Base-by-base conservation (phyloP, 2,797 vertebrate genomes). In the Sphenodon punctatus region DNA sequence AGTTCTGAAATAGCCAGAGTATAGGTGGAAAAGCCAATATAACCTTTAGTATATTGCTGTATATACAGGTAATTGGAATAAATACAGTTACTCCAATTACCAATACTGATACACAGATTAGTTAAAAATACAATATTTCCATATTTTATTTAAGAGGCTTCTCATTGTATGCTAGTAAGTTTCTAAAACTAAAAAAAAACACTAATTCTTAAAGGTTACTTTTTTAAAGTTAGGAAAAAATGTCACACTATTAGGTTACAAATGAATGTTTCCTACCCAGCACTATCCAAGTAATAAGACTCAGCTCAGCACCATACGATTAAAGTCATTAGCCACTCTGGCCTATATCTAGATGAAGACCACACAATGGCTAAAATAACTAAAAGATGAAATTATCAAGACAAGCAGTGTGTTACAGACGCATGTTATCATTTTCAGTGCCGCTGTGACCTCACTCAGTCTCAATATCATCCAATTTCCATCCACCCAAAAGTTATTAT, bases 171-270 rank as follows among this genome's bases (percentile, higher is more conserved):
- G 4, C 9, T n/a, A n/a, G n/a, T n/a, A n/a, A 46, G 58, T 83
- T 79, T 69, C n/a, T 30, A 79, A 58, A 87, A 75, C 53, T 75
- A 84, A 84, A 19, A 49, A 58, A 78, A 78, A 22, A 25, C 8
- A 7, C 38, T 30, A 69, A 27, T 23, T 85, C 76, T 80, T 53
- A 69, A 72, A 48, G 86, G n/a, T n/a, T n/a, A n/a, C n/a, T n/a
- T n/a, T n/a, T n/a, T n/a, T 30, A 9, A 17, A 36, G 46, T 55
- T 16, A 11, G 12, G 38, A 30, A 16, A 23, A 38, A 13, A 11
- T 2, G 27, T 67, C 42, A 78, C 58, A 59, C 32, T 4, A 51
- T 17, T 2, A 2, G 19, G 7, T 49, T 14, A 10, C 51, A 53
- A 30, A 53, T 15, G 51, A 8, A 53, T 49, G n/a, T 27, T 15